Evolutionary conservation across 2,888 invertebrate genomes (phyloP).

Genomic region (Synergus laeviventris): DNA sequence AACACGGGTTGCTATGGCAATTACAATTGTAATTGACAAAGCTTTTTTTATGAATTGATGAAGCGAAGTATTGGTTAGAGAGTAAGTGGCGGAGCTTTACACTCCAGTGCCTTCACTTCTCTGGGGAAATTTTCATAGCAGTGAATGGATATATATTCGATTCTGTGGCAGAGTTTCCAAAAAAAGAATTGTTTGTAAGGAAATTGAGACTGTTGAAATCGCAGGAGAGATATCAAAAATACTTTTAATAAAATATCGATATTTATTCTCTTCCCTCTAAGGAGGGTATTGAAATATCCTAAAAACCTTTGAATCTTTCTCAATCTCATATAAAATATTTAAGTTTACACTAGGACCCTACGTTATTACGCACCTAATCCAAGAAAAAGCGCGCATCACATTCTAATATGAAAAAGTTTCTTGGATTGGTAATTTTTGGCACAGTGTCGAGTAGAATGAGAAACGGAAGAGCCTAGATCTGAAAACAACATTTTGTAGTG

Average conservation of each 20-base stretch:
- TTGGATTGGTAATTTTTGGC: constrained; percentile 21
- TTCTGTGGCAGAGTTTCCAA: not conserved
- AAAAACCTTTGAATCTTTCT: too few species aligned
- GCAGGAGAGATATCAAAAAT: not conserved
- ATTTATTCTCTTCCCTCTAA: too few species aligned
- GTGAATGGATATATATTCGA: constrained; percentile 61
- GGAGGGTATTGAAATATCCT: too few species aligned
- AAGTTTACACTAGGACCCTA: too few species aligned
- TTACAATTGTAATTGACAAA: too few species aligned
- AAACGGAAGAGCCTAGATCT: constrained; percentile 46
- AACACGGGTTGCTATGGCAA: too few species aligned
- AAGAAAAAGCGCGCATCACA: too few species aligned
- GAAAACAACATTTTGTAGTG: constrained; percentile 46
- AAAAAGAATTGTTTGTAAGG: not conserved
- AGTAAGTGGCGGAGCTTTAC: not conserved
- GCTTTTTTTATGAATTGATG: too few species aligned
- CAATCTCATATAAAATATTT: too few species aligned
- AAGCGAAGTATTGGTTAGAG: not conserved
- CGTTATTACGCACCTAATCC: too few species aligned
- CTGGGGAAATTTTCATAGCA: constrained; percentile 68
- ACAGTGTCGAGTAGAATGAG: constrained; percentile 23
- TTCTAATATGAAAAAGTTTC: too few species aligned
- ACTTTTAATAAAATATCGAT: not conserved
- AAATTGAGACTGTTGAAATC: not conserved
- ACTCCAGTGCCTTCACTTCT: constrained; percentile 48